Conservation (phyloP, 2,888 invertebrate species). For the Arctia plantaginis region DNA sequence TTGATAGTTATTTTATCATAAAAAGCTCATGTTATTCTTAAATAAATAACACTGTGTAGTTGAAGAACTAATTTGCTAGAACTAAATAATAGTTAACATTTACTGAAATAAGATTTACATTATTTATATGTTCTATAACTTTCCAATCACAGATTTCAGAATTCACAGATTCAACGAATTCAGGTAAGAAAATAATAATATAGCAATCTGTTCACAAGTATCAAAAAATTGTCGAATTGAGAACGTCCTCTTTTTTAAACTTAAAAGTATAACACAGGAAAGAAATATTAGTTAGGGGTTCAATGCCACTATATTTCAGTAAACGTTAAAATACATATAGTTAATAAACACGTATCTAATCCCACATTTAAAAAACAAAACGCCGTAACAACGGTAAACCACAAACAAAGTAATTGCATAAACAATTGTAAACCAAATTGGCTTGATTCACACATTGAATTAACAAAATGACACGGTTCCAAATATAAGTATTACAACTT, state of each 20-base stretch:
- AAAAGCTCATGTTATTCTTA: not conserved
- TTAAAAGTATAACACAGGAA: not conserved
- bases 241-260: not conserved
- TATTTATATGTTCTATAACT: too few species aligned
- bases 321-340: not conserved
- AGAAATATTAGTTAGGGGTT: not conserved
- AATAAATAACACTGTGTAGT: too few species aligned
- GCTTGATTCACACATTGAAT: constrained; percentile 51
- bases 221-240: not conserved
- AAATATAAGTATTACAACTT: constrained; percentile 47
- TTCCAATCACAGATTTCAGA: too few species aligned
- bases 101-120: too few species aligned
- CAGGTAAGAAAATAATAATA: too few species aligned
- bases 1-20: not conserved
- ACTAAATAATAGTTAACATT: too few species aligned
- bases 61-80: too few species aligned
- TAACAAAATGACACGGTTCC: constrained; percentile 49
- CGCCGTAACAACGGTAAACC: constrained; percentile 35
- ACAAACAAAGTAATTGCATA: constrained; percentile 39
- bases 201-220: too few species aligned
- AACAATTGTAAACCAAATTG: constrained; percentile 44
- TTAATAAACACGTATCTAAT: not conserved
- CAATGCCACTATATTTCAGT: not conserved
- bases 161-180: too few species aligned
- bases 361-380: constrained; percentile 16